Evolutionary conservation across 2,113 vertebrate genomes (phyloP).

Genomic region (Epinephelus cyanopodus): DNA sequence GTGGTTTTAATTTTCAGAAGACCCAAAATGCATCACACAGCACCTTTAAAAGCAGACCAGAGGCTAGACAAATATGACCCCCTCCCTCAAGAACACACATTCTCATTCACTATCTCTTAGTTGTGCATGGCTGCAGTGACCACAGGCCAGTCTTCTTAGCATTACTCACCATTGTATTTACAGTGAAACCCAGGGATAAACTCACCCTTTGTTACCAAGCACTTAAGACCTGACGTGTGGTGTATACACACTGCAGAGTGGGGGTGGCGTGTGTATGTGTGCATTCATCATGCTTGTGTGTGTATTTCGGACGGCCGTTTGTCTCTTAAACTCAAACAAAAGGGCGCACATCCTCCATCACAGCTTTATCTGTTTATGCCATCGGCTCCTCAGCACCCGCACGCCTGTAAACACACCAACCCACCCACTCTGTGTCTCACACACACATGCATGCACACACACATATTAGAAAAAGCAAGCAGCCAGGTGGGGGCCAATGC

Average conservation of each 20-base stretch:
- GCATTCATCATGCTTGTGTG: constrained; percentile 28
- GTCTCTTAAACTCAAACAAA: constrained; percentile 79
- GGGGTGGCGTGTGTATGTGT: constrained; percentile 29
- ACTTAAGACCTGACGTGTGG: constrained; percentile 69
- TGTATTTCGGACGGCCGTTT: constrained; percentile 60
- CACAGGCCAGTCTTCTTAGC: constrained; percentile 42
- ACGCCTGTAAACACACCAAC: constrained; percentile 69
- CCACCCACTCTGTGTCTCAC: constrained; percentile 54
- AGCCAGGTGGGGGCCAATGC: constrained; percentile 22
- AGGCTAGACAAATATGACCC: constrained; percentile 6
- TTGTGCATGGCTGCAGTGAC: constrained; percentile 36
- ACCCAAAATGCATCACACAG: not conserved
- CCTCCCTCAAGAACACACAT: not conserved
- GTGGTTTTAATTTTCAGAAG: constrained; percentile 29
- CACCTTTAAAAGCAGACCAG: constrained; percentile 17
- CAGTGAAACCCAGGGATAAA: constrained; percentile 65
- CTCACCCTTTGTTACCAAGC: constrained; percentile 73
- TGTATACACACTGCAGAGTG: constrained; percentile 57
- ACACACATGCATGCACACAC: constrained; percentile 36
- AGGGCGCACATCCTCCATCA: constrained; percentile 71
- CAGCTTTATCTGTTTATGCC: constrained; percentile 79
- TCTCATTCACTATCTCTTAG: constrained; percentile 27
- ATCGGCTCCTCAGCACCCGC: constrained; percentile 68
- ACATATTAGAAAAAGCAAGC: constrained; percentile 16
- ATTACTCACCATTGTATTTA: constrained; percentile 75